phyloP scores from a whole-genome alignment of 2,113 vertebrate genomes.

The Hippocampus abdominalis region DNA sequence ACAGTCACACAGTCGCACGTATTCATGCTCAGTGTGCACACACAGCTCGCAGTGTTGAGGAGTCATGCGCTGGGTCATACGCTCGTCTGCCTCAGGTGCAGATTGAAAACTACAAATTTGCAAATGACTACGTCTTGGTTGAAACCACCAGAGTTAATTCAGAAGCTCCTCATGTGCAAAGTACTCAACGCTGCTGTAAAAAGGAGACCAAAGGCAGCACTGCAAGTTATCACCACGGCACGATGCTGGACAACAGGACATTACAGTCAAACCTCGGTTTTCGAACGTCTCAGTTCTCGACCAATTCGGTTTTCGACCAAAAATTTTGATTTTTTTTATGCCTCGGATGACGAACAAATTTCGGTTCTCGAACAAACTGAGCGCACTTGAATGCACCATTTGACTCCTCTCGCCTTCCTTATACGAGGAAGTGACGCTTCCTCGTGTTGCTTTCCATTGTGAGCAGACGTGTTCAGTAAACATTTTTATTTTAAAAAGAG shows the following conservation, averaged over 20 bases:
- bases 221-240: background rate
- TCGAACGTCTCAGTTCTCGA: too few species aligned
- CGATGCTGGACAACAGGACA: background rate
- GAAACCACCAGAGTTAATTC: background rate
- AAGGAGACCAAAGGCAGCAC: background rate
- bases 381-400: too few species aligned
- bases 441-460: too few species aligned
- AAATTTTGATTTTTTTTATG: too few species aligned
- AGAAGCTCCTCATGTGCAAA: background rate
- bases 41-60: slow-evolving; percentile 35
- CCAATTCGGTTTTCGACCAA: too few species aligned
- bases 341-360: too few species aligned
- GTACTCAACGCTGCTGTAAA: background rate
- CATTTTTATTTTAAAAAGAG: too few species aligned
- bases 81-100: slow-evolving; percentile 50
- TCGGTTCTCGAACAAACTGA: too few species aligned
- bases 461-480: too few species aligned
- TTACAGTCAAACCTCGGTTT: too few species aligned
- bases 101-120: slow-evolving; percentile 44
- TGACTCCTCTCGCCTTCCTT: too few species aligned
- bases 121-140: slow-evolving; percentile 22
- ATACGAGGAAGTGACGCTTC: too few species aligned
- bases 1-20: background rate
- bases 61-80: slow-evolving; percentile 59
- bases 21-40: slow-evolving; percentile 10